These are phyloP conservation scores for Eublepharis macularius DNA, from an alignment of 2,113 vertebrate species.

Conservation along the genomic window DNA sequence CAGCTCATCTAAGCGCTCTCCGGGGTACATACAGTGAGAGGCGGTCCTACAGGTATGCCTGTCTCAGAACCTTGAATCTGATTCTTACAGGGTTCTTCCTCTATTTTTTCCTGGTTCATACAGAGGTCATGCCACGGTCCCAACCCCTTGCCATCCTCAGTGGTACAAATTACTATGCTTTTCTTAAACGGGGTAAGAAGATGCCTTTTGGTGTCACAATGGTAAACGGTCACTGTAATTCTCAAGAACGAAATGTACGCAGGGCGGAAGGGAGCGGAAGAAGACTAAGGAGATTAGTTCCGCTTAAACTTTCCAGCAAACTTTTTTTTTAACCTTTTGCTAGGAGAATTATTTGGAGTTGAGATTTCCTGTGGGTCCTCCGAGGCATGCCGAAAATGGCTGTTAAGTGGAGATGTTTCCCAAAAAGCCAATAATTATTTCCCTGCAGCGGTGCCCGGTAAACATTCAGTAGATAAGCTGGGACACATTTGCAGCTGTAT, in stretches of 20 bases:
- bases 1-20: no score
- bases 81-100: no score
- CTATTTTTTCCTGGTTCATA: no score
- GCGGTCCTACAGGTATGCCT: no score
- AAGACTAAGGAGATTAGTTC: background rate
- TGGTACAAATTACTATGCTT: background rate
- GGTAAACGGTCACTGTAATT: slow-evolving; percentile 21
- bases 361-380: slow-evolving; percentile 30
- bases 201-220: background rate
- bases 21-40: no score
- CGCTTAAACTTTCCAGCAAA: slow-evolving; percentile 1
- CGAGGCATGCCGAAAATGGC: slow-evolving; percentile 44
- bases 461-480: slow-evolving; percentile 16
- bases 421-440: slow-evolving; percentile 34
- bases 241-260: background rate
- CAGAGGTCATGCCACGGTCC: no score
- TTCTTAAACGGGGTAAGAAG: background rate
- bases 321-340: background rate
- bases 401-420: slow-evolving; percentile 22
- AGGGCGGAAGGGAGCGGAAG: no score
- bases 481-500: slow-evolving; percentile 8
- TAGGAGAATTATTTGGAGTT: slow-evolving; percentile 33
- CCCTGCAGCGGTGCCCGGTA: slow-evolving; percentile 25
- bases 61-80: no score
- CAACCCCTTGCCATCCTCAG: slow-evolving; percentile 1